phyloP scores from a whole-genome alignment of 2,888 invertebrate species.

The Nephrocerus scutellatus region DNA sequence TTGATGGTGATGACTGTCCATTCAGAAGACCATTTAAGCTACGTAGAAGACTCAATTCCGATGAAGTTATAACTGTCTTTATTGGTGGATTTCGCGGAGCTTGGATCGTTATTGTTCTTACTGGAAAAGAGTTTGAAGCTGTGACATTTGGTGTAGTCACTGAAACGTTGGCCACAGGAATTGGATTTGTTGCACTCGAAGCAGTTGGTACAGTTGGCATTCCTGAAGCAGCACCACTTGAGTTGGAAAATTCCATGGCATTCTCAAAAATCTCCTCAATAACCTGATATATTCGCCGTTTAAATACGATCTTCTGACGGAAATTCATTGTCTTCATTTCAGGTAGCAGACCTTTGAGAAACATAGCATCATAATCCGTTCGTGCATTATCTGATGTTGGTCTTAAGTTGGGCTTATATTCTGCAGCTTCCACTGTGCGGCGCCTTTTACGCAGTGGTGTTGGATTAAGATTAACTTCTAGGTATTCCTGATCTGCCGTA shows the following conservation, averaged over 20 bases:
- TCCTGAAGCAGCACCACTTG: slow-evolving; percentile 26
- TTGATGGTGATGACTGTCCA: too few species aligned
- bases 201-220: slow-evolving; percentile 21
- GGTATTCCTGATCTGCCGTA: neutral
- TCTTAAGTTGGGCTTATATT: slow-evolving; percentile 10
- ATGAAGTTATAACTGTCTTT: too few species aligned
- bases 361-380: slow-evolving; percentile 35
- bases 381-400: slow-evolving; percentile 3
- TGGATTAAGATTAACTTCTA: too few species aligned
- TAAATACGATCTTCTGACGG: slow-evolving; percentile 38
- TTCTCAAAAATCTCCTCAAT: slow-evolving; percentile 40
- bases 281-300: slow-evolving; percentile 37
- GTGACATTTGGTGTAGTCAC: neutral
- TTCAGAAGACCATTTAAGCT: too few species aligned
- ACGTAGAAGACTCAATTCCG: too few species aligned
- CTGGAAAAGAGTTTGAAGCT: slow-evolving; percentile 6
- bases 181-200: neutral
- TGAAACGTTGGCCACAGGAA: neutral
- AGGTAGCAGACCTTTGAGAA: slow-evolving; percentile 36
- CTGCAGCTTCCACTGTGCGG: slow-evolving; percentile 4
- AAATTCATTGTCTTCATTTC: slow-evolving; percentile 41
- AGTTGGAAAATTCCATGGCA: slow-evolving; percentile 29
- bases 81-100: too few species aligned
- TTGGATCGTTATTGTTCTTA: slow-evolving; percentile 22
- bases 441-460: neutral